phyloP scores from a whole-genome alignment of 2,888 invertebrate genomes.

The Tupiocoris notatus region DNA sequence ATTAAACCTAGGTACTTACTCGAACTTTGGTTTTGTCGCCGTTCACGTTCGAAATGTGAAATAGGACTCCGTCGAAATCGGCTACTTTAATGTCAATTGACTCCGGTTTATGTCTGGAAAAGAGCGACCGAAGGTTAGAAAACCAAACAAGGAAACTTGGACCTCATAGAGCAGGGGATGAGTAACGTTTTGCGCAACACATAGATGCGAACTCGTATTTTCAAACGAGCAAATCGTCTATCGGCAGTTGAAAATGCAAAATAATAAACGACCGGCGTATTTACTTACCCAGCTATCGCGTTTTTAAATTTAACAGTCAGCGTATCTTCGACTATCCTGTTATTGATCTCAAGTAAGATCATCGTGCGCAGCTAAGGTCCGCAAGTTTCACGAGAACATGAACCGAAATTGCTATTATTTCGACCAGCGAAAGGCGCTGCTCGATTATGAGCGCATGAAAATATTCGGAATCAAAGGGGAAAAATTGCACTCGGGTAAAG shows the following conservation, averaged over 20 bases:
- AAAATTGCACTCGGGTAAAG: conserved; percentile 3
- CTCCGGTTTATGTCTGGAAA: conserved; percentile 82
- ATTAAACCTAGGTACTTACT: conserved; percentile 62
- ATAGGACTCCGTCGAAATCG: conserved; percentile 98
- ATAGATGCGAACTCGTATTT: too few relatives aligned
- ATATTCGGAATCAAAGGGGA: conserved; percentile 6
- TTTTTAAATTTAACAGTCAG: conserved; percentile 93
- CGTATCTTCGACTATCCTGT: conserved; percentile 97
- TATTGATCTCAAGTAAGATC: conserved; percentile 98
- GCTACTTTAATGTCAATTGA: conserved; percentile 91
- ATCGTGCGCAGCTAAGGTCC: conserved; percentile 56
- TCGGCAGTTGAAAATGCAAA: too few relatives aligned
- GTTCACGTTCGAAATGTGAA: conserved; percentile 96
- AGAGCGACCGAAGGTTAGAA: conserved; percentile 19
- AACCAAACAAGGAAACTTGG: conserved; percentile 25
- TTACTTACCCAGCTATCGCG: conserved; percentile 89
- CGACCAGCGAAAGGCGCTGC: background rate
- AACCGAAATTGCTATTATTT: background rate
- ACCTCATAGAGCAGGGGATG: too few relatives aligned
- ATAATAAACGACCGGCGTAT: conserved; percentile 15
- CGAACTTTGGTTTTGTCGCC: conserved; percentile 96
- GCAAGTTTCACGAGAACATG: conserved; percentile 25
- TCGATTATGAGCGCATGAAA: conserved; percentile 14
- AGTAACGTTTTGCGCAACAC: background rate
- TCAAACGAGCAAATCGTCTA: too few relatives aligned